Evolutionary conservation across 1,140 invertebrate genomes (phyloP).

Genomic region (Myzus persicae): DNA sequence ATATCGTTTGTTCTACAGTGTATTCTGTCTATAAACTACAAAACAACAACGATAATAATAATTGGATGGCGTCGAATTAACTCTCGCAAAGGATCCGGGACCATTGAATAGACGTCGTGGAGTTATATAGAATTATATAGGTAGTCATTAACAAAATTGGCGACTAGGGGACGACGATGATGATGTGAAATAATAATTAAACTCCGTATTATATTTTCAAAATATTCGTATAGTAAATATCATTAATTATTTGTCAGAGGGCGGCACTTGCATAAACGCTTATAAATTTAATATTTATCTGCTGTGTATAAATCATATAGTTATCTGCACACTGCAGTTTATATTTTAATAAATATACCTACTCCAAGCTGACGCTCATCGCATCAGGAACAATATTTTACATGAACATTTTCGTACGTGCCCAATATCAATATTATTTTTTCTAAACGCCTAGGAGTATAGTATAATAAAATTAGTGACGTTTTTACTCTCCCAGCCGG

Average conservation of each 20-base stretch:
- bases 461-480: background rate
- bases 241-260: background rate
- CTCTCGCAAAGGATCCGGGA: background rate
- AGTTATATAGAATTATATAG: background rate
- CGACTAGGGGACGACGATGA: background rate
- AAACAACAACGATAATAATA: slow-evolving; percentile 1
- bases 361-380: background rate
- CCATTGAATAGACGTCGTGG: background rate
- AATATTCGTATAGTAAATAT: background rate
- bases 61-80: background rate
- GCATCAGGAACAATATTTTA: background rate
- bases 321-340: background rate
- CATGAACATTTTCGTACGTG: background rate
- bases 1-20: background rate
- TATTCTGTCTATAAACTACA: background rate
- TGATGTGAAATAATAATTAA: background rate
- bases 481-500: too few species aligned
- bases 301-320: background rate
- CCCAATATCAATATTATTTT: background rate
- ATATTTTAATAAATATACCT: background rate
- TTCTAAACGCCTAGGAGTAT: background rate
- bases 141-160: background rate
- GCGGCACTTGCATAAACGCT: background rate
- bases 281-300: background rate
- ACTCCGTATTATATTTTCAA: background rate